Base-by-base conservation (phyloP, 1,140 invertebrate species). In the Solen grandis region DNA sequence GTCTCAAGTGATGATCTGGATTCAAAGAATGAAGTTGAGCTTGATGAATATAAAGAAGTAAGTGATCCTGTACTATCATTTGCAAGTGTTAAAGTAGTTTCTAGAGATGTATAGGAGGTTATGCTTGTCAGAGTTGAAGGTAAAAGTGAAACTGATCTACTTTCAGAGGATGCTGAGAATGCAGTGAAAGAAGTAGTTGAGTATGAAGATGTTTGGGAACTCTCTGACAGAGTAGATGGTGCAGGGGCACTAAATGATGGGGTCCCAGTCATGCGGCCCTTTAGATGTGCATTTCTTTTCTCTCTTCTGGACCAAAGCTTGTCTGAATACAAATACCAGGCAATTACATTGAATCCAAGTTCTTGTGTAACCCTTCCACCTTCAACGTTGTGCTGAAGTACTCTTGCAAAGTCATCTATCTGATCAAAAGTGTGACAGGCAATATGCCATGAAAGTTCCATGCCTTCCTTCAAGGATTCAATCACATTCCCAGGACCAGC, bases 311-410 rank as follows among this genome's bases (percentile, higher is more conserved):
- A 36, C n/a, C 46, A 38, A 4, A 46, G 63, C 10, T 22, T 14
- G 46, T 60, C 54, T 35, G 72, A 38, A 33, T 68, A 60, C 52
- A 82, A 52, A 68, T 63, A 76, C 80, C 80, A 82, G 8, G 72
- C 80, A 13, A 76, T 74, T 19, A 82, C 65, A 59, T 62, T 31
- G 31, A 31, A 59, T 3, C 73, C 73, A 5, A 82, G 29, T 73
- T 82, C 72, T 27, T 29, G 10, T 16, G 16, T 50, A 16, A 82
- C 65, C 33, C 73, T 50, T 25, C 80, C 80, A 29, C 59, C 73
- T 25, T 74, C 65, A 50, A 82, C 69, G 54, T 82, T 82, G 38
- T 76, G 80, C 29, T 82, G 80, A 0, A 82, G 55, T 16, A 82
- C 36, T 38, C 41, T 70, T 22, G 57, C 52, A 46, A 82, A 82